Evolutionary conservation across 2,113 vertebrate species (phyloP).

Genomic region (Zapornia atra): DNA sequence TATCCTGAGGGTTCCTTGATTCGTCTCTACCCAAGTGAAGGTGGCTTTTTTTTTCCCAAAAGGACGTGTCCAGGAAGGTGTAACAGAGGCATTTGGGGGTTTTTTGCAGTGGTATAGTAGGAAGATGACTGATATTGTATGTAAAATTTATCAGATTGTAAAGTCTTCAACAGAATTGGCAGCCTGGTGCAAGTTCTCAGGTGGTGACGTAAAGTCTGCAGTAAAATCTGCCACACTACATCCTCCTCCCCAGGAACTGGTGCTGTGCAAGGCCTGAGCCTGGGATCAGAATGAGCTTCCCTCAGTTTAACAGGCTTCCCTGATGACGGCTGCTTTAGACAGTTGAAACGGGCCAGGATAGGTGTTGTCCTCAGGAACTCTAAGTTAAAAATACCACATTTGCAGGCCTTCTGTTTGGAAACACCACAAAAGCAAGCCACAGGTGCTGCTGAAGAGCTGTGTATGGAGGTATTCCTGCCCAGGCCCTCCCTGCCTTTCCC

Average conservation of each 20-base stretch:
- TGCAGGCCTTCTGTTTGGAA: neutral
- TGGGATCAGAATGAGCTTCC: neutral
- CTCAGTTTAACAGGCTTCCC: neutral
- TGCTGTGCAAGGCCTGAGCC: neutral
- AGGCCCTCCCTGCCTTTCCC: neutral
- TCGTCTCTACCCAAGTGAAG: neutral
- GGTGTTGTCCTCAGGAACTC: neutral
- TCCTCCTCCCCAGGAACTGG: neutral
- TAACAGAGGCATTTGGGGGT: neutral
- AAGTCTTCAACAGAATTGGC: neutral
- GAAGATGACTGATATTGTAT: accelerated
- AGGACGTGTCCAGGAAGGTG: neutral
- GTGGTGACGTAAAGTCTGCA: neutral
- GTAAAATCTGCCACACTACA: neutral
- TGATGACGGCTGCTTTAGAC: neutral
- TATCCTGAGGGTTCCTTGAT: neutral
- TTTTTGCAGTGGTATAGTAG: neutral
- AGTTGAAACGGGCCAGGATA: neutral
- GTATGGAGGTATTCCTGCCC: neutral
- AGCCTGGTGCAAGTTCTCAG: neutral
- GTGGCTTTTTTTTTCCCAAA: neutral
- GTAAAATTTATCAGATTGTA: neutral
- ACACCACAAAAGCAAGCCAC: neutral
- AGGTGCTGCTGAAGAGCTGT: neutral
- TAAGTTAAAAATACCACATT: neutral